Evolutionary conservation across 2,797 vertebrate species (phyloP).

Genomic region (Eptatretus atami): DNA sequence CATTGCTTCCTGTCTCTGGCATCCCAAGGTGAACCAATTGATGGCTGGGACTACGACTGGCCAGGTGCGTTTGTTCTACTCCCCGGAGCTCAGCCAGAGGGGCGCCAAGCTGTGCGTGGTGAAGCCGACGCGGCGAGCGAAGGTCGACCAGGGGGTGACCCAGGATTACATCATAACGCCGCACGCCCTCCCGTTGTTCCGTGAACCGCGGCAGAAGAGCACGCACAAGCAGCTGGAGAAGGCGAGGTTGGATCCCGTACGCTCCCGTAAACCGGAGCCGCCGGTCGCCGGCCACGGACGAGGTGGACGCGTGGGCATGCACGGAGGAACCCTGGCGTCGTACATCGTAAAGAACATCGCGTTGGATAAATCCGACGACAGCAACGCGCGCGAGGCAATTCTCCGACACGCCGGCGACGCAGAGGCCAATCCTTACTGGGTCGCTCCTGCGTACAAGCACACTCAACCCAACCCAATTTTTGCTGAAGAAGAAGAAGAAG

Average conservation of each 20-base stretch:
- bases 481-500: slow-evolving; percentile 51
- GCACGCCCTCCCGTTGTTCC: slow-evolving; percentile 86
- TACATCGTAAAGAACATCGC: slow-evolving; percentile 96
- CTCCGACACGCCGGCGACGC: slow-evolving; percentile 64
- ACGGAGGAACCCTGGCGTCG: slow-evolving; percentile 67
- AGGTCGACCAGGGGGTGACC: slow-evolving; percentile 54
- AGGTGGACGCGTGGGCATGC: slow-evolving; percentile 65
- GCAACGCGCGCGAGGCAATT: slow-evolving; percentile 73
- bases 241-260: slow-evolving; percentile 59
- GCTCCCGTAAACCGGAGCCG: slow-evolving; percentile 84
- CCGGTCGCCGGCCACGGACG: slow-evolving; percentile 86
- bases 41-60: slow-evolving; percentile 88
- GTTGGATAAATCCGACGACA: slow-evolving; percentile 76
- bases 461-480: slow-evolving; percentile 74
- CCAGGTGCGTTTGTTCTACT: slow-evolving; percentile 72
- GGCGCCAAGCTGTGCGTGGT: slow-evolving; percentile 84
- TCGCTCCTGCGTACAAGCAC: slow-evolving; percentile 46
- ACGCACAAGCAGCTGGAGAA: slow-evolving; percentile 90
- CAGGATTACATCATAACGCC: slow-evolving; percentile 97
- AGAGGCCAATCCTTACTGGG: slow-evolving; percentile 71
- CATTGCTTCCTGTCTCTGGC: slow-evolving; percentile 75
- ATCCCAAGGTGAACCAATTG: slow-evolving; percentile 88
- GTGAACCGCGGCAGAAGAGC: slow-evolving; percentile 69
- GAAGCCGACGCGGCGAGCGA: slow-evolving; percentile 59
- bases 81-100: slow-evolving; percentile 72